These are phyloP conservation scores for Clistopyga incitator DNA, from an alignment of 2,888 invertebrate species.

Conservation along the genomic window DNA sequence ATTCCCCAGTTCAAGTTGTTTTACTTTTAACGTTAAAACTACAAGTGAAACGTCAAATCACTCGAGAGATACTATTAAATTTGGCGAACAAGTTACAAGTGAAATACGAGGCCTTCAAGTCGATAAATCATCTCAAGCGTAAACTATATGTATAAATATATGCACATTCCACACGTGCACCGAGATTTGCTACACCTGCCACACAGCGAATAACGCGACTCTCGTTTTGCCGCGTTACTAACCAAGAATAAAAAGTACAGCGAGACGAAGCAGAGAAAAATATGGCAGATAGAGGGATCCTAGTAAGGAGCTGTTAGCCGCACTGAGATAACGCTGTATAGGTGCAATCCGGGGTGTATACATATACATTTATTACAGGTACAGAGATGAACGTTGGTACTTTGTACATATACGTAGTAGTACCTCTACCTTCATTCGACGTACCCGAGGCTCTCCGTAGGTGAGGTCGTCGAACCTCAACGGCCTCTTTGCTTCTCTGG, in stretches of 20 bases:
- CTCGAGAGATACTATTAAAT: neutral
- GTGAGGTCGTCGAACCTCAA: constrained; percentile 66
- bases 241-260: constrained; percentile 12
- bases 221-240: constrained; percentile 23
- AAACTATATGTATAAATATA: neutral
- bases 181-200: constrained; percentile 37
- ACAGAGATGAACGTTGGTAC: constrained; percentile 2
- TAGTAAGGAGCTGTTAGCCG: constrained; percentile 61
- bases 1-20: no score
- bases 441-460: constrained; percentile 52
- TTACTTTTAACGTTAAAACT: no score
- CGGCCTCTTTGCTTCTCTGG: constrained; percentile 60
- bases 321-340: constrained; percentile 10
- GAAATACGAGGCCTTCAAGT: neutral
- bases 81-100: neutral
- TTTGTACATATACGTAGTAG: constrained; percentile 23
- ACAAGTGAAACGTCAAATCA: no score
- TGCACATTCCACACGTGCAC: neutral
- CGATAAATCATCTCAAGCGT: neutral
- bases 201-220: neutral
- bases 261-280: constrained; percentile 31
- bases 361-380: constrained; percentile 28
- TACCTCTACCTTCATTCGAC: constrained; percentile 41
- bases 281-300: constrained; percentile 45
- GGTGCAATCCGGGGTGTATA: neutral